A percentile compares a stretch with the other conserved stretches of the same genome.
Conservation (phyloP, 2,113 vertebrate species). For the Pedetes capensis region DNA sequence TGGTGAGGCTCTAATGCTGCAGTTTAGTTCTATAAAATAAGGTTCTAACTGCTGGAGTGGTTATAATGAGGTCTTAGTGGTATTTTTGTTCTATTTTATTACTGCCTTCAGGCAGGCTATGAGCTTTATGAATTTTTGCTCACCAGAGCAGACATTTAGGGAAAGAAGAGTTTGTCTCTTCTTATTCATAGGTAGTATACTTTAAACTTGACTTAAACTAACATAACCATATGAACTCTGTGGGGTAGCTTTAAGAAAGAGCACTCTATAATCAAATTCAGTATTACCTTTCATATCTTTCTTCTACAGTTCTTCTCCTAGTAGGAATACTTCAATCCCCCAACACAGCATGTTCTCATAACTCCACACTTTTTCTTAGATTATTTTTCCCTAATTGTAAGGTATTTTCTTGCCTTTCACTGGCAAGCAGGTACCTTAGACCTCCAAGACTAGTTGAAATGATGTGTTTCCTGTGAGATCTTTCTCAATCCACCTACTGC, state of each 20-base stretch:
- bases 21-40: conserved; percentile 73
- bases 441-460: not conserved
- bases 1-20: conserved; percentile 67
- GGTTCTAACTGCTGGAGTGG: conserved; percentile 55
- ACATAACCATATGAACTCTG: not conserved
- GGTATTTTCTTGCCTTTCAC: not conserved
- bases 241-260: not conserved
- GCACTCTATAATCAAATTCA: not conserved
- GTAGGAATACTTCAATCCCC: not conserved
- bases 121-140: conserved; percentile 47
- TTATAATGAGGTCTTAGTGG: conserved; percentile 55
- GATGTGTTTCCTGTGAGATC: not conserved
- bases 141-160: conserved; percentile 42
- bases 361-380: not conserved
- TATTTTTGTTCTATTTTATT: conserved; percentile 70
- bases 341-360: not conserved
- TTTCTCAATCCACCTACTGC: not conserved
- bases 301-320: not conserved
- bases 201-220: conserved; percentile 53
- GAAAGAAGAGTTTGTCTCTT: conserved; percentile 37
- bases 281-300: not conserved
- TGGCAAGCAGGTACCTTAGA: not conserved
- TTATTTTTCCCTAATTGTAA: not conserved
- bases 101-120: conserved; percentile 70
- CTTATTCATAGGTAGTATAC: conserved; percentile 22